These are phyloP conservation scores for Malachius bipustulatus DNA, from an alignment of 2,888 invertebrate species.

Conservation along the genomic window DNA sequence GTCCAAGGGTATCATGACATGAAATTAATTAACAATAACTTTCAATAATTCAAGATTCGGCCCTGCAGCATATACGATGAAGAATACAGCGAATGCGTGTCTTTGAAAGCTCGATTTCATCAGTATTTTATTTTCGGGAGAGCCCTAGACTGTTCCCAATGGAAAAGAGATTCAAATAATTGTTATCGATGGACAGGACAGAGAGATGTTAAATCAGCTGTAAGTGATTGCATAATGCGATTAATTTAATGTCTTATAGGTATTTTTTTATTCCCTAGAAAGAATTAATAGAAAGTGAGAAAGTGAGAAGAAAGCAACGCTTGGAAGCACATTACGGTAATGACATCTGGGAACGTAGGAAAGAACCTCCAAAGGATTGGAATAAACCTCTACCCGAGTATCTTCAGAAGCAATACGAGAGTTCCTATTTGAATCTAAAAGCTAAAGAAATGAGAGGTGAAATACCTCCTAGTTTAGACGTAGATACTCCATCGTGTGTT, in stretches of 20 bases:
- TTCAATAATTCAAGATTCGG: constrained; percentile 49
- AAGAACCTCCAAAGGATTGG: constrained; percentile 71
- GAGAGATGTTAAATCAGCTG: constrained; percentile 53
- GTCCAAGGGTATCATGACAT: no score
- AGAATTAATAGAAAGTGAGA: constrained; percentile 61
- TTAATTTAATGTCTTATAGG: constrained; percentile 6
- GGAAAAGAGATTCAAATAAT: constrained; percentile 66
- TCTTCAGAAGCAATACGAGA: constrained; percentile 54
- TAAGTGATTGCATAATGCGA: constrained; percentile 36
- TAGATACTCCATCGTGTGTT: no score
- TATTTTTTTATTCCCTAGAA: constrained; percentile 36
- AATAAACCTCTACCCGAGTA: constrained; percentile 66
- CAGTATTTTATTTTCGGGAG: constrained; percentile 77
- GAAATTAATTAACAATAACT: not conserved
- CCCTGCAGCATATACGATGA: constrained; percentile 69
- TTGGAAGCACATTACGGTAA: constrained; percentile 59
- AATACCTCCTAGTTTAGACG: constrained; percentile 21
- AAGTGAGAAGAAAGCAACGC: constrained; percentile 47
- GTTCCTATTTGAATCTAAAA: constrained; percentile 53
- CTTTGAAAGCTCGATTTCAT: constrained; percentile 64
- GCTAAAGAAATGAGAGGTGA: constrained; percentile 47
- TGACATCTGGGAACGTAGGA: constrained; percentile 67
- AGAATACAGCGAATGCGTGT: constrained; percentile 70
- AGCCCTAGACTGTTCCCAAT: constrained; percentile 59
- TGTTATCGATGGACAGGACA: constrained; percentile 56